Evolutionary conservation across 2,797 vertebrate species (phyloP), one percentile per base, ranked within the genome.

Genomic region (Sus cebifrons): DNA sequence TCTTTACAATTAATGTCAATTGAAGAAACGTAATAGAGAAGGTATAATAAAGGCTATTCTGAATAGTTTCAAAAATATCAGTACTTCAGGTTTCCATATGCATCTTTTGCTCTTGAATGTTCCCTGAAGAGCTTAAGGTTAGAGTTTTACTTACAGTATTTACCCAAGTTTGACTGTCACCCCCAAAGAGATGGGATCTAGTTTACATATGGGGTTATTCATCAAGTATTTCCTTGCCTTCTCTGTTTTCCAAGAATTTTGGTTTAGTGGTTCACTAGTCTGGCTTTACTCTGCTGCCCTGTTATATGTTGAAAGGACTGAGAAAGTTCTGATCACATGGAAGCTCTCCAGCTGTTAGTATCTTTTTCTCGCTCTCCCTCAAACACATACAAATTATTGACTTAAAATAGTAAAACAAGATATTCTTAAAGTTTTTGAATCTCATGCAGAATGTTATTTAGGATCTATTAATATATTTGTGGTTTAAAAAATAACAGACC

Each of bases 381-480:
- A 25, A 1, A 60, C 20, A 81, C 23, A 74, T 49, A 56, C 2
- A n/a, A 5, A 91, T 54, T 75, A 71, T 84, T 97, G 68, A 89
- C 86, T 91, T 92, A 87, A 65, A 85, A 67, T 60, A 89, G 73
- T 9, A 60, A 94, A 84, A 75, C 78, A 40, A 82, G 36, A 95
- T 86, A 85, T 64, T 60, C 20, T 92, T 89, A 56, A 64, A 79
- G 44, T 77, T 95, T 62, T 88, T 88, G 56, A 87, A 79, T 92
- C 8, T 70, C 74, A 91, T 67, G 58, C 1, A 75, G 68, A 83
- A 88, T 95, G 23, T 49, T 88, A 74, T 60, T 94, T 90, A 62
- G 68, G 27, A 60, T 81, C 71, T 96, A 84, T 85, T 94, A 82
- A 97, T 96, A 52, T 83, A 82, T 70, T 81, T 77, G 32, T 81